Evolutionary conservation across 2,888 invertebrate genomes (phyloP).

Genomic region (Pollenia angustigena): DNA sequence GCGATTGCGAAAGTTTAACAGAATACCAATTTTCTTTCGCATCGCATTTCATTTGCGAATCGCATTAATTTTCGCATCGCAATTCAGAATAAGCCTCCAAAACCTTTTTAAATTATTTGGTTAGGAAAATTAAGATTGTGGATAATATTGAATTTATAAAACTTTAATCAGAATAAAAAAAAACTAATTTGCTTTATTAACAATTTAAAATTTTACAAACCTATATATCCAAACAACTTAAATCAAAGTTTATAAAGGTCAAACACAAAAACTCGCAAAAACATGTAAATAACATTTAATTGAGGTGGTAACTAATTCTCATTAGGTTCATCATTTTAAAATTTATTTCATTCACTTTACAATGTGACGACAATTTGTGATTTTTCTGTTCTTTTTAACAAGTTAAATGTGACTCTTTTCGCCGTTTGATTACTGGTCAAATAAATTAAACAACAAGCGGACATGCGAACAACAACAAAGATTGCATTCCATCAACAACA

Average conservation of each 20-base stretch:
- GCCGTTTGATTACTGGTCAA: conserved; percentile 67
- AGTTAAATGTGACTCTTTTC: conserved; percentile 59
- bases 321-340: conserved; percentile 68
- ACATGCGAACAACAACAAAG: conserved; percentile 33
- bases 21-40: too few species aligned
- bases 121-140: too few species aligned
- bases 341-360: conserved; percentile 67
- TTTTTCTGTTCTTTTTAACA: conserved; percentile 57
- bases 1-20: too few species aligned
- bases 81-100: too few species aligned
- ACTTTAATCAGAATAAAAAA: too few species aligned
- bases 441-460: conserved; percentile 68
- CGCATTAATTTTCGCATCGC: too few species aligned
- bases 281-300: conserved; percentile 61
- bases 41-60: too few species aligned
- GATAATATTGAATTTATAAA: too few species aligned
- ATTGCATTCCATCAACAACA: conserved; percentile 67
- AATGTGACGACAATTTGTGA: conserved; percentile 65
- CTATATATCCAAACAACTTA: not conserved
- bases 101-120: too few species aligned
- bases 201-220: not conserved
- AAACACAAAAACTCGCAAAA: conserved; percentile 18
- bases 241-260: not conserved
- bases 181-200: not conserved
- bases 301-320: conserved; percentile 64